A percentile compares a stretch with the other conserved stretches of the same genome.
Evolutionary conservation across 2,797 vertebrate species (phyloP).

Genomic region (Schizothorax lantsangensis): DNA sequence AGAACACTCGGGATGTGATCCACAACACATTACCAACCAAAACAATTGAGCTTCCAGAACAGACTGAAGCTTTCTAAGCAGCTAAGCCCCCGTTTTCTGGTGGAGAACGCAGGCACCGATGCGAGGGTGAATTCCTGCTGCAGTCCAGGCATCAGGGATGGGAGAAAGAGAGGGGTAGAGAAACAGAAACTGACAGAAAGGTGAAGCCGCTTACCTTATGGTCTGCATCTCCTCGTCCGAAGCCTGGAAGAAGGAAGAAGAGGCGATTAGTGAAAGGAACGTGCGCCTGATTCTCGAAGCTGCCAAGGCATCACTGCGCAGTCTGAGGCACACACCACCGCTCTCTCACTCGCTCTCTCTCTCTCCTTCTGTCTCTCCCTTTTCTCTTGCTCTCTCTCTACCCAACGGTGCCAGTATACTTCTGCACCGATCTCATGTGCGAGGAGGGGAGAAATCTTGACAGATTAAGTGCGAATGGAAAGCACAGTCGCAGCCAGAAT

Average conservation of each 20-base stretch:
- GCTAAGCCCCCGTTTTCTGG: not conserved
- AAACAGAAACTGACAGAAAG: constrained; percentile 60
- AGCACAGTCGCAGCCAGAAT: constrained; percentile 75
- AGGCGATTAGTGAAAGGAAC: constrained; percentile 66
- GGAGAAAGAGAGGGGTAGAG: constrained; percentile 52
- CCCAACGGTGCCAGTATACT: constrained; percentile 52
- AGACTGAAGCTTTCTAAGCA: not conserved
- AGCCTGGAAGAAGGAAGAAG: constrained; percentile 85
- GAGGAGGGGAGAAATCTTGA: constrained; percentile 66
- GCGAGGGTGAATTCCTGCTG: constrained; percentile 7
- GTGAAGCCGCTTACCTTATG: constrained; percentile 86
- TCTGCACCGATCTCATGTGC: constrained; percentile 64
- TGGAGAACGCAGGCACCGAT: not conserved
- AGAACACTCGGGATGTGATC: not conserved
- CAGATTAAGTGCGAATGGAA: constrained; percentile 65
- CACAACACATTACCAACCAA: not conserved
- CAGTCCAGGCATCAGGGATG: constrained; percentile 6
- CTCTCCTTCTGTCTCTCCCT: constrained; percentile 3
- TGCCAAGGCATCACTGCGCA: constrained; percentile 62
- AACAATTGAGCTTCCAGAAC: not conserved
- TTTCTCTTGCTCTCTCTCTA: constrained; percentile 38
- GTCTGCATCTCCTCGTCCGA: constrained; percentile 87
- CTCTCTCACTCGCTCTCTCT: constrained; percentile 36
- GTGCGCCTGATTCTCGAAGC: constrained; percentile 57
- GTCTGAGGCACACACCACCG: constrained; percentile 21